Evolutionary conservation across 2,888 invertebrate species (phyloP), one percentile per base, ranked within the genome.

Genomic region (Cremastinae sp.): DNA sequence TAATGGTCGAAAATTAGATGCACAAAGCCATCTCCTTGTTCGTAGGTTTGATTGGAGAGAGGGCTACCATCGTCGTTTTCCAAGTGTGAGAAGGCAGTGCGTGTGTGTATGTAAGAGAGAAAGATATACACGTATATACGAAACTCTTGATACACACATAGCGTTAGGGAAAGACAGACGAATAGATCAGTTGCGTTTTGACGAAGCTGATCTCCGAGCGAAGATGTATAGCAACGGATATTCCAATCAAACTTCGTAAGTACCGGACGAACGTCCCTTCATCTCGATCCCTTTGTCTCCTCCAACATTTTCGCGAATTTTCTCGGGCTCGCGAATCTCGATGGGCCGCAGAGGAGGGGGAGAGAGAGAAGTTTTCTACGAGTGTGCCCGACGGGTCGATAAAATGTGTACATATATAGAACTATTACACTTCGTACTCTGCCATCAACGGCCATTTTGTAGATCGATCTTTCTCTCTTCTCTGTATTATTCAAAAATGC

Each of bases 181-280:
- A 74, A 59, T 68, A 73, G 73, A 69, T 76, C 73, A 53, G 73
- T 73, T 76, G 76, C 73, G 69, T 73, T 64, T 62, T 51, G 47
- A 71, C 68, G 58, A 78, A 45, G 51, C 71, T 62, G 62, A 62
- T 64, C 61, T 62, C 75, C 65, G 66, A 64, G 76, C 75, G 49
- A 76, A 82, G 75, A 89, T 89, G 89, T 88, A 88, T 80, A 86
- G 77, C 81, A 88, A 86, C 83, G 84, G 84, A 80, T 89, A 88
- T 83, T 83, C 86, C 81, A 86, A 85, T 84, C 88, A 88, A 81
- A 86, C 84, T 79, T 86, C 87, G 89, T 89, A 80, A 84, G 88
- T 85, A 79, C n/a, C 41, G n/a, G n/a, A 18, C 5, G 8, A 43
- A 9, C 38, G n/a, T 38, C n/a, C n/a, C n/a, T 8, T 62, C 36